Evolutionary conservation across 2,113 vertebrate species (phyloP), one percentile per base, ranked within the genome.

Genomic region (Saccopteryx bilineata): DNA sequence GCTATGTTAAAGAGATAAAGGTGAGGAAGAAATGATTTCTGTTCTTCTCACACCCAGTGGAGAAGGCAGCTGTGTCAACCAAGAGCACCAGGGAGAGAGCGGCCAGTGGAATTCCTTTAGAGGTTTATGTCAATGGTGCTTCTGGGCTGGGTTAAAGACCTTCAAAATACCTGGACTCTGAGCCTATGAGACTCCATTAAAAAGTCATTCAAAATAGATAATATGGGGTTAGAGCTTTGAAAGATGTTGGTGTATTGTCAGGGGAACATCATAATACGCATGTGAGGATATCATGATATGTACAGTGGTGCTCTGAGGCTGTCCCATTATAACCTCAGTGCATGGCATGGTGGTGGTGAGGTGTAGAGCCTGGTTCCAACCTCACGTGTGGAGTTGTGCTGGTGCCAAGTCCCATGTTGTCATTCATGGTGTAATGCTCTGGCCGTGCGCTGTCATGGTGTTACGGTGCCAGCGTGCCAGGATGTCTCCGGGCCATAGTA

Each of bases 181-280:
- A 75, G 52, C 46, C 61, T 19, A 84, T 26, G 24, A 65, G 65
- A 90, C 23, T 18, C n/a, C 52, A 21, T 39, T 19, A 28, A 46
- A 17, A 66, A 78, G 46, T 9, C 66, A 63, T 9, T 28, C 76
- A 72, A 58, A 93, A 84, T 0, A 48, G 63, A 78, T 66, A 31
- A 33, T 31, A 1, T 17, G 7, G 23, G 14, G 19, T 33, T 84
- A 54, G 87, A 71, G 13, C 54, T 87, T 28, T 63, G 48, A 71
- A 79, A 65, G 28, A 19, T 19, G n/a, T 46, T 65, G 7, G 12
- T 4, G 11, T 74, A 48, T 13, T 52, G n/a, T 87, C 26, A 7
- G 68, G 31, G 28, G 5, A 71, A 17, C 10, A 66, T 56, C 19
- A 3, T 7, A 31, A 61, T 0, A 24, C 1, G 3, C 15, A 0